These are phyloP conservation scores for Eucera pruinosa DNA, from an alignment of 2,888 invertebrate species.

Conservation along the genomic window DNA sequence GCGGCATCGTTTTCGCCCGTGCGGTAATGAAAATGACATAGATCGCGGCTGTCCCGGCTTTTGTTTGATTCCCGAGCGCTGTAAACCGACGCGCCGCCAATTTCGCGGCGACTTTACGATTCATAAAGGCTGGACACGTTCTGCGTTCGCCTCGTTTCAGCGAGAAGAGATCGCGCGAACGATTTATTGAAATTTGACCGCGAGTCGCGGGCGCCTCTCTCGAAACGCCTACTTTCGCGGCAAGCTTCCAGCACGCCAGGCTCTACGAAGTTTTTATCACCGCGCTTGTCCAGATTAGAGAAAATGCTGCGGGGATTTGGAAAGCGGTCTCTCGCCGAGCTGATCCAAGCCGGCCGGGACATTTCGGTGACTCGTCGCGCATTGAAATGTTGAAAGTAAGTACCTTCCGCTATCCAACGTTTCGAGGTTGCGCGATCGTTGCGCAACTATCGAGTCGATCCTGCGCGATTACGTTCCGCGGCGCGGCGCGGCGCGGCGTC, in stretches of 20 bases:
- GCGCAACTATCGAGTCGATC: neutral
- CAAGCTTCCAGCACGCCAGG: neutral
- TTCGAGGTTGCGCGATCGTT: constrained; percentile 1
- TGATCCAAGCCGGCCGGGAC: too few relatives aligned
- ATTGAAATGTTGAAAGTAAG: too few relatives aligned
- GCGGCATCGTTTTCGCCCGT: neutral
- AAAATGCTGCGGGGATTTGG: constrained; percentile 4
- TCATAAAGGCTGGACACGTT: neutral
- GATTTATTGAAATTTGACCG: neutral
- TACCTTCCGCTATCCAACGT: too few relatives aligned
- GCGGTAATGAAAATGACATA: neutral
- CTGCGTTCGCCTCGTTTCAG: neutral
- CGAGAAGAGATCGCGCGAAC: neutral
- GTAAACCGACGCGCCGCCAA: neutral
- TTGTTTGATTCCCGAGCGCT: neutral
- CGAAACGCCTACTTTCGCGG: neutral
- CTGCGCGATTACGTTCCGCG: too few relatives aligned
- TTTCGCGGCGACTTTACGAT: constrained; percentile 24
- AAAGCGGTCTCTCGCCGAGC: neutral
- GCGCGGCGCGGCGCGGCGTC: too few relatives aligned
- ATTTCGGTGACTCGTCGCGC: too few relatives aligned
- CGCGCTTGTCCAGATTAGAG: neutral
- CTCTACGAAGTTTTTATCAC: neutral
- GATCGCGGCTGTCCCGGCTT: neutral
- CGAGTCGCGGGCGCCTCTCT: neutral